Evolutionary conservation across 1,140 invertebrate species (phyloP).

Genomic region (Nasonia vitripennis): DNA sequence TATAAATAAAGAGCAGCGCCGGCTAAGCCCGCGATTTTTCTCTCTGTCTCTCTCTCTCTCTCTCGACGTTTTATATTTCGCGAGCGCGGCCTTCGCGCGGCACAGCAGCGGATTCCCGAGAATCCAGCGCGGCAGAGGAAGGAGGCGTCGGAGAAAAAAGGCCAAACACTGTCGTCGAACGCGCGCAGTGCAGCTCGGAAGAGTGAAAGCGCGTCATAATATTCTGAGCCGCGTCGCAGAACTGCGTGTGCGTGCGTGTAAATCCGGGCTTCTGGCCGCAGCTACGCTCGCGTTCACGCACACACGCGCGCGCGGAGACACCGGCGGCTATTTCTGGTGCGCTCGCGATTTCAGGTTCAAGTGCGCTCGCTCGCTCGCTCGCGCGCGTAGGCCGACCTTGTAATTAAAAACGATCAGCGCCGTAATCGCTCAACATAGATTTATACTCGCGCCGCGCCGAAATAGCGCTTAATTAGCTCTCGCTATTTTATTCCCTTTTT

Average conservation of each 20-base stretch:
- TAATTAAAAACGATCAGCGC: constrained; percentile 25
- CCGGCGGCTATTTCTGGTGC: constrained; percentile 36
- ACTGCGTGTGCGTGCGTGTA: too few species aligned
- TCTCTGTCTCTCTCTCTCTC: too few species aligned
- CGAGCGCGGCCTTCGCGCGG: neutral
- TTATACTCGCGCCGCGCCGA: neutral
- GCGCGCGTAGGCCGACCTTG: constrained; percentile 36
- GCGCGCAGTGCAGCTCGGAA: neutral
- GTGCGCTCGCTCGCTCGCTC: constrained; percentile 15
- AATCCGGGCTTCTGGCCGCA: too few species aligned
- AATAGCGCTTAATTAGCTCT: constrained; percentile 21
- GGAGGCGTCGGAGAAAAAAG: constrained; percentile 21
- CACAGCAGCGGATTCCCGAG: neutral
- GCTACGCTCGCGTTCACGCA: too few species aligned
- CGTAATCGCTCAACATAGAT: constrained; percentile 2
- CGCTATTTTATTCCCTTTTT: too few species aligned
- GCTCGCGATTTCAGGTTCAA: constrained; percentile 47
- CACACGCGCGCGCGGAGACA: neutral
- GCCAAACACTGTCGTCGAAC: constrained; percentile 1
- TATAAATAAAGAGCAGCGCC: constrained; percentile 43
- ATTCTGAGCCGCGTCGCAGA: neutral
- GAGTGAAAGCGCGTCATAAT: constrained; percentile 40
- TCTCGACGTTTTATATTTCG: neutral
- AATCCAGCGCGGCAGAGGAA: neutral
- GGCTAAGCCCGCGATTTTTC: constrained; percentile 30